These are phyloP conservation scores for Trichogramma pretiosum DNA, from an alignment of 1,140 invertebrate species.

Conservation along the genomic window DNA sequence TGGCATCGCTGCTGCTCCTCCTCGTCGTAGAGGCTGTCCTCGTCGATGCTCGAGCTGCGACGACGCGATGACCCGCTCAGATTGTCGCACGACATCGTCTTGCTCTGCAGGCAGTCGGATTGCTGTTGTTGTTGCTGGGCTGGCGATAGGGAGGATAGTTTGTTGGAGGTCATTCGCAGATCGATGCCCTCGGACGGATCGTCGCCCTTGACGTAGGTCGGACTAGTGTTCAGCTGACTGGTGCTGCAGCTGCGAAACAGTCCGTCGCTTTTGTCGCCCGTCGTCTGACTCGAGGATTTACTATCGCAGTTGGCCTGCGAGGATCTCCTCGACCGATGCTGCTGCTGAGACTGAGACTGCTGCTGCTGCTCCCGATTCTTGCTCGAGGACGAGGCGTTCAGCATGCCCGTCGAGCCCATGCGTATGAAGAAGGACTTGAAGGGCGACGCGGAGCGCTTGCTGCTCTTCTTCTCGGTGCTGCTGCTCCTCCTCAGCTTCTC, in stretches of 20 bases:
- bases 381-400: conserved; percentile 52
- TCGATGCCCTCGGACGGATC: conserved; percentile 70
- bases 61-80: conserved; percentile 24
- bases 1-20: conserved; percentile 6
- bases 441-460: conserved; percentile 53
- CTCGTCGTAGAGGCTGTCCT: conserved; percentile 27
- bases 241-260: conserved; percentile 70
- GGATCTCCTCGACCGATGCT: conserved; percentile 29
- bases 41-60: too few species aligned
- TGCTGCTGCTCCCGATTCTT: too few species aligned
- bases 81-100: conserved; percentile 41
- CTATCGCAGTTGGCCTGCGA: conserved; percentile 31
- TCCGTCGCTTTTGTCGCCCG: conserved; percentile 38
- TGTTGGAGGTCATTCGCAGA: conserved; percentile 41
- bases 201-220: conserved; percentile 67
- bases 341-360: background rate
- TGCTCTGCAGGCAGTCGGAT: too few species aligned
- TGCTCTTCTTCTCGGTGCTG: conserved; percentile 40
- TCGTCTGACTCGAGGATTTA: conserved; percentile 8
- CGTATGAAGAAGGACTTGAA: conserved; percentile 65
- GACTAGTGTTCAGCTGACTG: conserved; percentile 57
- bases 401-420: conserved; percentile 67
- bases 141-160: too few species aligned
- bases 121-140: conserved; percentile 35
- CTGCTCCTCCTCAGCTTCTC: conserved; percentile 28